Conservation (phyloP, 2,797 vertebrate species). For the Parotocinclus haroldoi region DNA sequence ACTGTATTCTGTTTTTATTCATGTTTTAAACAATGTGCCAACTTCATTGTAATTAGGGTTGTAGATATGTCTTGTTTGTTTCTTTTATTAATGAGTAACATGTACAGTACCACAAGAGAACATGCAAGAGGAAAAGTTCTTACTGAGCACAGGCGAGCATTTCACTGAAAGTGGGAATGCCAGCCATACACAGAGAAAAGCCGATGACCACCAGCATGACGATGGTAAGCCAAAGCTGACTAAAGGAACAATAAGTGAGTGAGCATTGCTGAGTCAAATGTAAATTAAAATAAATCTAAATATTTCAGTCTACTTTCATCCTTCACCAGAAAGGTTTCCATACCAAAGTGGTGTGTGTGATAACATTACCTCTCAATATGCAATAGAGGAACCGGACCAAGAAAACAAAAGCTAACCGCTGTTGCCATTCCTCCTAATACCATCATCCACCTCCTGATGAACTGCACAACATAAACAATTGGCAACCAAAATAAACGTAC, state of each 20-base stretch:
- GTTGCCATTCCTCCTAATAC: slow-evolving; percentile 75
- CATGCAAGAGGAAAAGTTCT: not conserved
- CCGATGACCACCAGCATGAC: slow-evolving; percentile 80
- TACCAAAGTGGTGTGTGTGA: not conserved
- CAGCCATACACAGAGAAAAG: slow-evolving; percentile 82
- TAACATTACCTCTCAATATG: slow-evolving; percentile 75
- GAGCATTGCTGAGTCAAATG: no score
- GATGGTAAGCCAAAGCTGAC: slow-evolving; percentile 87
- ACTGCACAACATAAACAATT: slow-evolving; percentile 60
- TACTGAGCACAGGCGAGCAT: slow-evolving; percentile 84
- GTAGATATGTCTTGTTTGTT: no score
- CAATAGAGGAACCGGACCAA: slow-evolving; percentile 86
- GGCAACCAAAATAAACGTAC: not conserved
- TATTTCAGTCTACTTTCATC: not conserved
- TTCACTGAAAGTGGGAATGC: slow-evolving; percentile 87
- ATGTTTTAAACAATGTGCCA: no score
- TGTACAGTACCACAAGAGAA: no score
- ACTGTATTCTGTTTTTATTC: no score
- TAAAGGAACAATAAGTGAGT: slow-evolving; percentile 57
- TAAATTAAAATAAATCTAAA: no score
- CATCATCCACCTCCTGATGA: slow-evolving; percentile 78
- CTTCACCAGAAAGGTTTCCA: not conserved
- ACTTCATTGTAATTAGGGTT: no score
- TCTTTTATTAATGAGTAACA: no score
- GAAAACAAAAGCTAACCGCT: slow-evolving; percentile 75